Base-by-base conservation (phyloP, 2,797 vertebrate species). In the Lepidocolaptes lacrymiger region DNA sequence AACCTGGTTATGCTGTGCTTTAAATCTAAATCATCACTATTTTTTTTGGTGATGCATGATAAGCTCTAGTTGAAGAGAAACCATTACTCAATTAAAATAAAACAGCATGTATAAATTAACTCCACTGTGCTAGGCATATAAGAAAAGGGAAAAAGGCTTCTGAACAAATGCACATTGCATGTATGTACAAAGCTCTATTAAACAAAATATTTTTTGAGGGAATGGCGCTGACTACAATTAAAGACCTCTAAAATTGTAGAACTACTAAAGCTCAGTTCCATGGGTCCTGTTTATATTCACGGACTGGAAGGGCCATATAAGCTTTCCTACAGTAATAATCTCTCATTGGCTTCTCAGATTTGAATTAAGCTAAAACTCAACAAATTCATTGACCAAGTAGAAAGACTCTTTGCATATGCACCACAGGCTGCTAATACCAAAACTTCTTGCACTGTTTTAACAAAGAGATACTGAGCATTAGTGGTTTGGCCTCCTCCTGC, bases 41-140 rank as follows among this genome's bases (percentile, higher is more conserved):
- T 61, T 84, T 75, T 78, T 72, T 61, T 39, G 10, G 74, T 76
- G 91, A 91, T 88, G 64, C 5, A 4, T 9, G 56, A 83, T 91
- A 94, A 93, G 52, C 37, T 74, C 14, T 64, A 89, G 52, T 58
- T 88, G 68, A 37, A 85, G 24, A 48, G 68, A 88, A 94, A 72
- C 30, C 0, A 6, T 69, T 88, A 61, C 51, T 94, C 75, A 93
- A 83, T 92, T 94, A 93, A 95, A 92, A 88, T 72, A 73, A 85
- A 91, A 61, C 41, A 75, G 68, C 61, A 63, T 43, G 37, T 30
- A 85, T 46, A 92, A 91, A 92, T 83, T 88, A 88, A 87, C 78
- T 80, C 55, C 37, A 85, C 6, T 20, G 41, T 20, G 19, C 48
- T 63, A 71, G 54, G 39, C 55, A 61, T 41, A 15, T 8, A 75